Base-by-base conservation (phyloP, 2,113 vertebrate species). In the Oplegnathus fasciatus region DNA sequence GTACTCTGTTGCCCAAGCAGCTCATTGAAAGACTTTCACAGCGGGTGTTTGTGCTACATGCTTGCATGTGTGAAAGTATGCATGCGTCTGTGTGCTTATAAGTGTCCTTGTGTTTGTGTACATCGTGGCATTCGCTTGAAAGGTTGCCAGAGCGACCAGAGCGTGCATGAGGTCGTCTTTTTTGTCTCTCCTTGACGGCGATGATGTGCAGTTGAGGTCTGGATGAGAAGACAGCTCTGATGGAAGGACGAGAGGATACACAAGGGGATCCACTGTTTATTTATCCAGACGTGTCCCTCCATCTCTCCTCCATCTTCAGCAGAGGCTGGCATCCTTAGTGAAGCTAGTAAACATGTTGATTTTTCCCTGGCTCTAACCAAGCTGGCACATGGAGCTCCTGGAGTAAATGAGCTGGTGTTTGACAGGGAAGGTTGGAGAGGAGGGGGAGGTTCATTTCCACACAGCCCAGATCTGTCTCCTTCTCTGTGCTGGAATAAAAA, bases 321-420 rank as follows among this genome's bases (percentile, higher is more conserved):
- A 24, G 77, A 73, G 84, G 80, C 66, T 52, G 52, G 85, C 83
- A 71, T 86, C 83, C 73, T 85, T 18, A 67, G 72, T 2, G 30
- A n/a, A 17, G 71, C 83, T 40, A 0, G 87, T 89, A 90, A 92
- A 87, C 91, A 87, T 93, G 93, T 90, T 91, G 91, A 84, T 85
- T 81, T 91, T 90, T 82, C 89, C 91, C 71, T 37, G 80, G 52
- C 77, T 77, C 55, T 24, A 15, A 67, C 60, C 52, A 6, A 48
- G 88, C 80, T 88, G 83, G 87, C 86, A 55, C 78, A 26, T 0
- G 24, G 58, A 71, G 82, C 82, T 61, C 10, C n/a, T 30, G 88
- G 85, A 87, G 73, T 84, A 71, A 91, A 89, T 85, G 88, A 88
- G 87, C 76, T 86, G 86, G 71, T 86, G 80, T 91, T 80, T 73